Base-by-base conservation (phyloP, 64 coral and sea anemone genomes). In the Montipora capricornis region DNA sequence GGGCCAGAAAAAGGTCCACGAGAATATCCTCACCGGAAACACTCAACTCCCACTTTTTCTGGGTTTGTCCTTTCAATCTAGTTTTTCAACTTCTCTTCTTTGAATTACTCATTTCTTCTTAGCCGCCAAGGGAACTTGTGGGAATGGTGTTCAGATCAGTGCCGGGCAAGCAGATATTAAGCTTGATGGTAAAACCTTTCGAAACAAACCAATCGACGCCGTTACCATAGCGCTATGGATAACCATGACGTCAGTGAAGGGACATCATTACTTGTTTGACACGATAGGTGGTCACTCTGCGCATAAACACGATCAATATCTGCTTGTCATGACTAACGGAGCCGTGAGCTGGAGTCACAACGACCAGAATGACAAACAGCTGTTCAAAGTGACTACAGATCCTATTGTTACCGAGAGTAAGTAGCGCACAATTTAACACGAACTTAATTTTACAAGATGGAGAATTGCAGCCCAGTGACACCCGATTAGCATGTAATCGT, bases 231-330 rank as follows among this genome's bases (percentile, higher is more conserved):
- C 97, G 50, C 22, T 99, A 17, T 99, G 97, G 97, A 86, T 95
- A 14, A 99, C 96, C 44, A 89, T 94, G 0, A 94, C 88, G 4
- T 93, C 87, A 12, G 77, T 99, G 6, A 83, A 94, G 55, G 94
- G 95, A 4, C 81, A 74, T 1, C 95, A 99, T 80, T 96, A 91
- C 19, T 81, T 99, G 19, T 99, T 99, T 76, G 95, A 89, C 19
- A 99, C 97, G n/a, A 96, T 96, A 74, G 97, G 97, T 11, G 97
- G 94, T 8, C 97, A 99, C 64, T 99, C 97, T 0, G 78, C 90
- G 59, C 97, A 99, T 74, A 99, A 91, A 20, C 95, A 96, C 29
- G 95, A 99, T 61, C 97, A 99, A 58, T 99, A 96, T 86, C 87
- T 89, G 60, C 80, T 99, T 77, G 88, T 77, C 16, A 81, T 94